Conservation (phyloP, 1,140 invertebrate species). For the Papilio machaon region DNA sequence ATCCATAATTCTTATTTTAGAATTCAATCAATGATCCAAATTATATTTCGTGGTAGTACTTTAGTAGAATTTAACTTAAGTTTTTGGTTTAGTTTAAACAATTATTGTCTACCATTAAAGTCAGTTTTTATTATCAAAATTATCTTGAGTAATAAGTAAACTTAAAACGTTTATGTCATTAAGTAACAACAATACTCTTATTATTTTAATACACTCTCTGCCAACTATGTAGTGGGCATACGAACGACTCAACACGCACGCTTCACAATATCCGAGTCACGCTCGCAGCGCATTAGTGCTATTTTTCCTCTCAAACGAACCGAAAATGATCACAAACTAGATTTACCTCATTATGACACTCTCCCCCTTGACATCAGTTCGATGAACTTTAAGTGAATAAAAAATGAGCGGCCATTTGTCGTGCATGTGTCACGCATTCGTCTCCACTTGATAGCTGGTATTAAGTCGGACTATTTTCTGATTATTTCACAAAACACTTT, state of each 20-base stretch:
- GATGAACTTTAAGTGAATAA: slow-evolving; percentile 56
- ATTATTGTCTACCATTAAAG: background rate
- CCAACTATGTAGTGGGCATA: background rate
- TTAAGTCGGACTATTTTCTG: slow-evolving; percentile 22
- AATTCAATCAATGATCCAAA: background rate
- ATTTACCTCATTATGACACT: slow-evolving; percentile 58
- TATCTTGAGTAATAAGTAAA: background rate
- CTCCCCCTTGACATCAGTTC: slow-evolving; percentile 46
- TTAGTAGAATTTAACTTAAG: background rate
- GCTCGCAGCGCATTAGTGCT: slow-evolving; percentile 49
- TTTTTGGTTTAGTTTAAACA: background rate
- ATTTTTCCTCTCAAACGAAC: slow-evolving; percentile 47
- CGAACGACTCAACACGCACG: background rate
- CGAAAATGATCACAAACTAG: slow-evolving; percentile 49
- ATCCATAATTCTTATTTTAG: background rate
- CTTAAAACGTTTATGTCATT: background rate
- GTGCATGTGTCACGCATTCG: slow-evolving; percentile 58
- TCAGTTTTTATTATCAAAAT: background rate
- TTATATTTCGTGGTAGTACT: background rate
- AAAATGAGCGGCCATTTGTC: slow-evolving; percentile 60
- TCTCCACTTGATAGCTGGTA: slow-evolving; percentile 24
- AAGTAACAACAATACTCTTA: background rate
- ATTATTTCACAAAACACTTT: background rate
- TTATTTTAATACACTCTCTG: background rate
- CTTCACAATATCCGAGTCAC: slow-evolving; percentile 43